Conservation (phyloP, 2,888 invertebrate species). For the Cheilosia grossa region DNA sequence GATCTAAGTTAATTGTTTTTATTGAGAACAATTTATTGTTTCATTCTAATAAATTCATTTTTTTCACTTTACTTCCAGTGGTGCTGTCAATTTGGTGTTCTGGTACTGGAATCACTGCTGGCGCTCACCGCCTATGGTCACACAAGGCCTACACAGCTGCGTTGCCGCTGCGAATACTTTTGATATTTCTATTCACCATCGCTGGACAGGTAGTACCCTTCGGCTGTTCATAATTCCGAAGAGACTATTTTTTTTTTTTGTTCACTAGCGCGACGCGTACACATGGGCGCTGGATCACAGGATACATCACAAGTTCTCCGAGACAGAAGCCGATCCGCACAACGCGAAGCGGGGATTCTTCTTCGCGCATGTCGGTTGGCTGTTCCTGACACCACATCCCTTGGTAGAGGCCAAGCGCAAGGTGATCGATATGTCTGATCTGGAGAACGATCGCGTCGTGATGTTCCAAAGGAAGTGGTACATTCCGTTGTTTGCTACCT, state of each 20-base stretch:
- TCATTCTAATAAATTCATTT: slow-evolving; percentile 17
- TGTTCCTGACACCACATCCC: slow-evolving; percentile 93
- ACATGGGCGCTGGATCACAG: slow-evolving; percentile 94
- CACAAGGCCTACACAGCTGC: slow-evolving; percentile 90
- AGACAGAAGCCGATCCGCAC: slow-evolving; percentile 90
- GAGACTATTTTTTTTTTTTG: background rate
- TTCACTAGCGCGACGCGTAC: slow-evolving; percentile 89
- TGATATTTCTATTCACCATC: slow-evolving; percentile 89
- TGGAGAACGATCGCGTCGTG: slow-evolving; percentile 89
- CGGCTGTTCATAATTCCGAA: too few species aligned
- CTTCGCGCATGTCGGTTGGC: slow-evolving; percentile 97
- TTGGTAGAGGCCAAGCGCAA: slow-evolving; percentile 88
- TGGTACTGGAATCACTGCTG: slow-evolving; percentile 93
- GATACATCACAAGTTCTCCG: slow-evolving; percentile 94
- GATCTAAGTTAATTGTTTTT: slow-evolving; percentile 56
- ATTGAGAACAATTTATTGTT: slow-evolving; percentile 53
- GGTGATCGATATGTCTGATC: slow-evolving; percentile 88
- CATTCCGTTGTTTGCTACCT: slow-evolving; percentile 88
- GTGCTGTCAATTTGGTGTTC: slow-evolving; percentile 86
- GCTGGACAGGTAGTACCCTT: slow-evolving; percentile 88
- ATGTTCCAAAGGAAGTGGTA: slow-evolving; percentile 91
- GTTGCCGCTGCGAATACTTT: slow-evolving; percentile 87
- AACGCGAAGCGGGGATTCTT: slow-evolving; percentile 93
- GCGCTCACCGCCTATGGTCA: slow-evolving; percentile 92
- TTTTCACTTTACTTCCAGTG: slow-evolving; percentile 81